Base-by-base conservation (phyloP, 2,797 vertebrate species). In the Orestias chungarensis region DNA sequence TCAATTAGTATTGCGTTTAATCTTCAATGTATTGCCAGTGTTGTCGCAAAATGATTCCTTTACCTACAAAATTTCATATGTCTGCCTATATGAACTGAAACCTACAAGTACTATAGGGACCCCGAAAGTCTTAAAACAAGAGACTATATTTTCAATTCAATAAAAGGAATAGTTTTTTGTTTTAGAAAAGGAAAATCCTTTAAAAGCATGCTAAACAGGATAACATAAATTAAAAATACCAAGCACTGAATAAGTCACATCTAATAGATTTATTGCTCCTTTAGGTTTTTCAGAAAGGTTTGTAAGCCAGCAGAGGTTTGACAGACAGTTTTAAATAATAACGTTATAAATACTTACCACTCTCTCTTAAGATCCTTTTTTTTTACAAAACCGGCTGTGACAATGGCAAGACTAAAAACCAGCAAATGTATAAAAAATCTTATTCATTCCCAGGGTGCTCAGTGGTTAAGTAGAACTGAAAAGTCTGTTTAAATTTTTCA, bases 401-500 rank as follows among this genome's bases (percentile, higher is more conserved):
- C 57, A 61, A 62, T n/a, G 40, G 23, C 23, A 79, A 64, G 23
- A 64, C 35, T 68, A 38, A 52, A 38, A 49, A 23, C 27, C 27
- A 71, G 62, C 67, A 71, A 27, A 61, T 65, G 35, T 59, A 77
- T 85, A 78, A 25, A 42, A 47, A 73, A 62, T 49, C 42, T 33
- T 50, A 35, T 68, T 78, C 57, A 64, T 68, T 66, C 64, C 50
- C 40, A 6, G 31, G 68, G 62, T 11, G 50, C 20, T 71, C 69
- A 50, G 49, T 33, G 31, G 33, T 59, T 70, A 78, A 71, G 42
- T 66, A 43, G 73, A 65, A 71, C 64, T 70, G 29, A 70, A 40
- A 33, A 17, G 46, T 59, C 47, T 54, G 65, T 66, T 72, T 72
- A 44, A 80, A 49, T 73, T 47, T 83, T 84, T 84, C 80, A 86